A percentile compares a stretch with the other conserved stretches of the same genome.
Conservation (phyloP, 2,797 vertebrate genomes). For the Ceyx erithaca region DNA sequence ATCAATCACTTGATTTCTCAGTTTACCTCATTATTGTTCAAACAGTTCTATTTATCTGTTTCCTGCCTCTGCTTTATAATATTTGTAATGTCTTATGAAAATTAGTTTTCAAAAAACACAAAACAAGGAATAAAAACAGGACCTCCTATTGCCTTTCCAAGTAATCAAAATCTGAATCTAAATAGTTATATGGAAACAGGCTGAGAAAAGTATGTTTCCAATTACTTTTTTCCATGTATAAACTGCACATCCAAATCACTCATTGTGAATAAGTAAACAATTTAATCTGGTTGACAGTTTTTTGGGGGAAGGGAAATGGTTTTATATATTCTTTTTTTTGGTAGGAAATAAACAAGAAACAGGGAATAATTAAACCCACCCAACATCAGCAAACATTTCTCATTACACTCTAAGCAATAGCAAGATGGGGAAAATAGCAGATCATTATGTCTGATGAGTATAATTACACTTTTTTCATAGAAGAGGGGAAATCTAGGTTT, state of each 20-base stretch:
- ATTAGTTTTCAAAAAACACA: conserved; percentile 38
- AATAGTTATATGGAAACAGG: conserved; percentile 45
- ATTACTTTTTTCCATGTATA: conserved; percentile 28
- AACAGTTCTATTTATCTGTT: conserved; percentile 31
- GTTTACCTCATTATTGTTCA: conserved; percentile 5
- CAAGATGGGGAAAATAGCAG: conserved; percentile 34
- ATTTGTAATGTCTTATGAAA: conserved; percentile 47
- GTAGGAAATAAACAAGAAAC: conserved; percentile 25
- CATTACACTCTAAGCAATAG: conserved; percentile 20
- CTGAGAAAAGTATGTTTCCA: conserved; percentile 53
- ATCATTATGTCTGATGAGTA: conserved; percentile 56
- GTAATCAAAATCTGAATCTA: conserved; percentile 48
- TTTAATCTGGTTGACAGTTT: background rate
- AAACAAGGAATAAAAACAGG: conserved; percentile 25
- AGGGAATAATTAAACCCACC: conserved; percentile 5
- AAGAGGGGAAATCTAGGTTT: conserved; percentile 16
- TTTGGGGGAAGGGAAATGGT: no score
- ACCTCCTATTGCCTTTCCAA: conserved; percentile 29
- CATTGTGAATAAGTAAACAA: conserved; percentile 26
- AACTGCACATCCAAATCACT: conserved; percentile 21
- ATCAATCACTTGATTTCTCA: background rate
- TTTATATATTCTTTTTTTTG: conserved; percentile 24
- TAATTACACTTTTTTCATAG: conserved; percentile 59
- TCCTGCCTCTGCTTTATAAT: conserved; percentile 14
- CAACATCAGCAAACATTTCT: conserved; percentile 33